Percentiles rank a stretch among this genome's conserved stretches.
These are phyloP conservation scores for Typhlichthys subterraneus DNA, from an alignment of 2,797 vertebrate species.

Conservation along the genomic window DNA sequence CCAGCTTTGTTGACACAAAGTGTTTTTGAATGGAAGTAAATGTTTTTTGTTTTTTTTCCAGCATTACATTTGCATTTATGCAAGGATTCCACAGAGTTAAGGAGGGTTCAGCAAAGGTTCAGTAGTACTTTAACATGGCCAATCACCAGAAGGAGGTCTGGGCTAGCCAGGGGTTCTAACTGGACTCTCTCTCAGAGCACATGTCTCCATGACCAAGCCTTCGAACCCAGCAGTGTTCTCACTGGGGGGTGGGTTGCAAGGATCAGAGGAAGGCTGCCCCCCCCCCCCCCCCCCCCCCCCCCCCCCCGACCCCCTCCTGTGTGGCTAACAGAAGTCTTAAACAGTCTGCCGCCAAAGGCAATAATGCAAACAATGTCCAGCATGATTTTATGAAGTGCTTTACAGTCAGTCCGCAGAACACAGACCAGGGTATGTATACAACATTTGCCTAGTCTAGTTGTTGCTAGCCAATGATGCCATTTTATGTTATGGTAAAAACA, in stretches of 20 bases:
- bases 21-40: too few species aligned
- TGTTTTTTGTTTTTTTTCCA: too few species aligned
- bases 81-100: background rate
- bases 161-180: constrained; percentile 43
- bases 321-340: constrained; percentile 54
- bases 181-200: constrained; percentile 55
- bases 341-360: constrained; percentile 32
- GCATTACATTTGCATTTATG: too few species aligned
- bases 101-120: too few species aligned
- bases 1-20: too few species aligned
- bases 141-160: background rate
- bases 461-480: constrained; percentile 34
- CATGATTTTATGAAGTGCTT: too few species aligned
- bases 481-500: constrained; percentile 38
- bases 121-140: too few species aligned
- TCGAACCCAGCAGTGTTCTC: constrained; percentile 71
- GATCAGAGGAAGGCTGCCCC: constrained; percentile 58
- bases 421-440: too few species aligned
- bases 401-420: too few species aligned
- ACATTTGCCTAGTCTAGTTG: too few species aligned
- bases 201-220: constrained; percentile 69
- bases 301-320: constrained; percentile 33
- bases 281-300: constrained; percentile 37
- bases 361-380: too few species aligned
- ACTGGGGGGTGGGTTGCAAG: constrained; percentile 62